Conservation (phyloP, 2,113 vertebrate species). For the Aptenodytes patagonicus region DNA sequence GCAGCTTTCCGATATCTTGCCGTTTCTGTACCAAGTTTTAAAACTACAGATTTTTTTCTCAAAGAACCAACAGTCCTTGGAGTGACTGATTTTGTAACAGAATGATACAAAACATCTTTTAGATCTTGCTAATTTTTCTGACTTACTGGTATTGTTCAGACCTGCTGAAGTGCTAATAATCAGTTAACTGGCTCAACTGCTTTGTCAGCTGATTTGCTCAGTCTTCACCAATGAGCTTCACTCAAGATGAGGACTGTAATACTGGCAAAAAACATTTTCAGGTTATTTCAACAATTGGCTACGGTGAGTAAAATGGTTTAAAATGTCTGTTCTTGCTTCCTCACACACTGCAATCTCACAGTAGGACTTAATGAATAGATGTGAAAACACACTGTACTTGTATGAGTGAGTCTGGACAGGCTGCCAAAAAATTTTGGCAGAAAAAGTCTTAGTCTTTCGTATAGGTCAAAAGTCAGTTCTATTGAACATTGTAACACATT, state of each 20-base stretch:
- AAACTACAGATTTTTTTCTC: not conserved
- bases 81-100: not conserved
- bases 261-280: not conserved
- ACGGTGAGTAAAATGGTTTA: not conserved
- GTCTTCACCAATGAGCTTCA: not conserved
- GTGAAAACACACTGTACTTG: slow-evolving; percentile 27
- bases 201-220: not conserved
- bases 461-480: slow-evolving; percentile 30
- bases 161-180: not conserved
- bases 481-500: slow-evolving; percentile 11
- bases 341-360: not conserved
- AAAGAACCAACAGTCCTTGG: not conserved
- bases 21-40: not conserved
- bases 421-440: slow-evolving; percentile 47
- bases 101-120: not conserved
- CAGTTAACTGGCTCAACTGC: not conserved
- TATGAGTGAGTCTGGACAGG: slow-evolving; percentile 8
- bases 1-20: not conserved
- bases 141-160: not conserved
- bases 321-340: slow-evolving; percentile 3
- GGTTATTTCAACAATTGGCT: not conserved
- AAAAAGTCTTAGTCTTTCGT: not conserved
- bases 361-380: slow-evolving; percentile 28
- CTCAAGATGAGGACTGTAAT: not conserved
- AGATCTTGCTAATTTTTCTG: not conserved